Evolutionary conservation across 2,888 invertebrate species (phyloP).

Genomic region (Nephrotoma flavescens): DNA sequence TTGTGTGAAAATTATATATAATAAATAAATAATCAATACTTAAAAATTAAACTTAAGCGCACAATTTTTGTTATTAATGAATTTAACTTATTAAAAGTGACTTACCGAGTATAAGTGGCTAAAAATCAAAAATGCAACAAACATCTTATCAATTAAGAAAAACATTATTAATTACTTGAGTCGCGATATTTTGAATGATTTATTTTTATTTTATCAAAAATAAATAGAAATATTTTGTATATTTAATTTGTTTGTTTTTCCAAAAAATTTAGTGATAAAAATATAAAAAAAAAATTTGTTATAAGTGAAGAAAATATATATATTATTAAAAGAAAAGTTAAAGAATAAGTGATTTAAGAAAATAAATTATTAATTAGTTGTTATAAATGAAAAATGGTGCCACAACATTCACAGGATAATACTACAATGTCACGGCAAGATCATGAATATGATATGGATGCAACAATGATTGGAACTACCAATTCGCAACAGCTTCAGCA

Average conservation of each 20-base stretch:
- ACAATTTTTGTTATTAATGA: neutral
- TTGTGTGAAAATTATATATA: neutral
- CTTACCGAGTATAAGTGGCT: neutral
- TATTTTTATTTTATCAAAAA: neutral
- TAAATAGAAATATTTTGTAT: neutral
- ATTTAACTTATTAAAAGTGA: neutral
- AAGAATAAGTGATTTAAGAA: neutral
- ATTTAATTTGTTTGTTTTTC: neutral
- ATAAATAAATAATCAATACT: neutral
- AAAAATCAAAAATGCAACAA: neutral
- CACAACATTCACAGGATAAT: slow-evolving; percentile 22
- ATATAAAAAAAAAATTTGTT: neutral
- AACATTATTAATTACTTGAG: neutral
- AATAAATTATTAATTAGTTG: neutral
- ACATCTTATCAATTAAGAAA: neutral
- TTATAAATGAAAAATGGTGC: slow-evolving; percentile 18
- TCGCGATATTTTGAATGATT: neutral
- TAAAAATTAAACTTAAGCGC: neutral
- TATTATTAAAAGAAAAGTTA: neutral
- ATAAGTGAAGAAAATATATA: neutral
- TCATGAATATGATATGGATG: slow-evolving; percentile 6
- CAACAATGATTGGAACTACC: neutral
- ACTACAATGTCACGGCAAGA: slow-evolving; percentile 15
- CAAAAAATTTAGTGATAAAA: neutral
- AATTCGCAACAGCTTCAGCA: slow-evolving; percentile 28